These are phyloP conservation scores for Spheniscus humboldti DNA, from an alignment of 2,797 vertebrate species.

Conservation along the genomic window DNA sequence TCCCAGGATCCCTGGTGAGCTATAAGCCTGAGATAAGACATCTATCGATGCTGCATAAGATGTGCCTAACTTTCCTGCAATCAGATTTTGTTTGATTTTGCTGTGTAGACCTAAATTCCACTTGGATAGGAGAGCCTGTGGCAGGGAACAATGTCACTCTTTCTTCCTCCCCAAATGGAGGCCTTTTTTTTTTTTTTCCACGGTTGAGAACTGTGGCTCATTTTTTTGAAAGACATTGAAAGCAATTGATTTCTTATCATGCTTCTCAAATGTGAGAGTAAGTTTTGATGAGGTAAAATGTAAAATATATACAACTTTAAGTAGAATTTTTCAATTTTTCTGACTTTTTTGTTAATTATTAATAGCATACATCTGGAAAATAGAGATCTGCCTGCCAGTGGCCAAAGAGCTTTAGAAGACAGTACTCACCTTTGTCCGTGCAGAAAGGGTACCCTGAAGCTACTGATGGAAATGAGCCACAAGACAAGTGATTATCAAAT, in stretches of 20 bases:
- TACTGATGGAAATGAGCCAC: neutral
- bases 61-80: neutral
- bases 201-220: neutral
- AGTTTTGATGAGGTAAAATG: neutral
- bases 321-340: neutral
- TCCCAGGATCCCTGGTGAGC: neutral
- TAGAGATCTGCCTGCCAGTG: neutral
- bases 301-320: neutral
- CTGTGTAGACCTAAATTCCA: neutral
- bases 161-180: neutral
- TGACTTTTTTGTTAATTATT: neutral
- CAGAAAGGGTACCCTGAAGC: neutral
- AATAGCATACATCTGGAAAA: neutral
- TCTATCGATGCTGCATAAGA: neutral
- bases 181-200: neutral
- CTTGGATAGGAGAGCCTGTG: neutral
- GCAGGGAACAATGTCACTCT: neutral
- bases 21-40: neutral
- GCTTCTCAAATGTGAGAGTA: neutral
- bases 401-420: neutral
- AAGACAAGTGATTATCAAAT: neutral
- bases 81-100: constrained; percentile 15
- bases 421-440: neutral
- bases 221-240: neutral
- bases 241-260: neutral